Evolutionary conservation across 2,113 vertebrate species (phyloP).

Genomic region (Pelusios castaneus): DNA sequence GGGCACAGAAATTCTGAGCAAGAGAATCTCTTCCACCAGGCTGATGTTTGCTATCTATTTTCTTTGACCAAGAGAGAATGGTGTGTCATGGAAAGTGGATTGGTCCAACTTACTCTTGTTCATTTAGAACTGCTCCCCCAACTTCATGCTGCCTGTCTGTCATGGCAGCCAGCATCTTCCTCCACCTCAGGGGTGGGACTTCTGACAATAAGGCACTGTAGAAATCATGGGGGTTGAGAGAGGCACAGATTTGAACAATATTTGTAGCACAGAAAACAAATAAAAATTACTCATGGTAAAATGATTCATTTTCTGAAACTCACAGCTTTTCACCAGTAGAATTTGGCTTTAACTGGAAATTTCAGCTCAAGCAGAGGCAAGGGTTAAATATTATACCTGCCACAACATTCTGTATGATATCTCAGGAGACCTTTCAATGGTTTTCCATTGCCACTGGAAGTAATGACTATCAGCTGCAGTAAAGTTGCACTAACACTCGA

Average conservation of each 20-base stretch:
- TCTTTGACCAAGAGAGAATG: background rate
- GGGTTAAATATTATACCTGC: conserved; percentile 80
- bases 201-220: background rate
- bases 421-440: conserved; percentile 74
- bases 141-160: background rate
- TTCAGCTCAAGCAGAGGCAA: conserved; percentile 76
- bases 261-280: too few species aligned
- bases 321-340: conserved; percentile 71
- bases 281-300: conserved; percentile 22
- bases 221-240: background rate
- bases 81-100: background rate
- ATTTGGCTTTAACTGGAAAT: conserved; percentile 70
- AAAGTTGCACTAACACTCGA: conserved; percentile 71
- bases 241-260: background rate
- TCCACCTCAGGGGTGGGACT: background rate
- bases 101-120: background rate
- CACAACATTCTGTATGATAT: conserved; percentile 73
- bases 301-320: conserved; percentile 57
- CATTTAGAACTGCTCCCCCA: background rate
- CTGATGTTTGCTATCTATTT: background rate
- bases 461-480: conserved; percentile 79
- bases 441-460: conserved; percentile 81
- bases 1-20: background rate
- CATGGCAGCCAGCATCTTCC: background rate
- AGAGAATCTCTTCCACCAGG: background rate